Evolutionary conservation across 2,888 invertebrate genomes (phyloP).

Genomic region (Trichopria drosophilae): DNA sequence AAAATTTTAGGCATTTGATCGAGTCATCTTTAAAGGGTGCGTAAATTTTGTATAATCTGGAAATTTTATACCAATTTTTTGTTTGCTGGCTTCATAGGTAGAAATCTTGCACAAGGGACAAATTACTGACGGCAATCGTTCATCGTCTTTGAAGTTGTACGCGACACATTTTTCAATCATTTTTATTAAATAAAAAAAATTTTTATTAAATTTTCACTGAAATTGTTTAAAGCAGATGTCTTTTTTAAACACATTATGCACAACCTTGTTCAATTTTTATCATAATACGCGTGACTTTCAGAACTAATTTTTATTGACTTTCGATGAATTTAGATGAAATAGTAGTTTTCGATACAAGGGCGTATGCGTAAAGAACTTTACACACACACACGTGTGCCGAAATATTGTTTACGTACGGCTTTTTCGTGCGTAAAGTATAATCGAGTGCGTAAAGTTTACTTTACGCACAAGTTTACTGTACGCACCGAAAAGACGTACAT

Average conservation of each 20-base stretch:
- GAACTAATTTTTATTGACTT: background rate
- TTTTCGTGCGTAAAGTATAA: too few relatives aligned
- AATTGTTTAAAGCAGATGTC: background rate
- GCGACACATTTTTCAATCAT: background rate
- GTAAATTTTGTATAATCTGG: constrained; percentile 1
- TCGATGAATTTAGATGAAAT: background rate
- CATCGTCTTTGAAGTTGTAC: background rate
- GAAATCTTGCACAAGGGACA: background rate
- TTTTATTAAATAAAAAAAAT: constrained; percentile 1
- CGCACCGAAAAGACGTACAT: too few relatives aligned
- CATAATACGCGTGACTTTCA: background rate
- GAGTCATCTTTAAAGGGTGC: background rate
- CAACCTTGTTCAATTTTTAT: background rate
- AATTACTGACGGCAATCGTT: background rate
- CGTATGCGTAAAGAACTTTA: too few relatives aligned
- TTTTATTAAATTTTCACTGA: too few relatives aligned
- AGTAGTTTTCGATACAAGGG: too few relatives aligned
- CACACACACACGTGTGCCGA: too few relatives aligned
- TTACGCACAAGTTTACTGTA: too few relatives aligned
- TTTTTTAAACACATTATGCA: constrained; percentile 1
- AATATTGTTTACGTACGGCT: too few relatives aligned
- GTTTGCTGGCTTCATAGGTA: background rate
- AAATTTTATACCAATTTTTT: background rate
- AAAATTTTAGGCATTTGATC: background rate
- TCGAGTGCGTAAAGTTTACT: too few relatives aligned